These are phyloP conservation scores for Ochropacha duplaris DNA, from an alignment of 2,888 invertebrate genomes.

Conservation along the genomic window DNA sequence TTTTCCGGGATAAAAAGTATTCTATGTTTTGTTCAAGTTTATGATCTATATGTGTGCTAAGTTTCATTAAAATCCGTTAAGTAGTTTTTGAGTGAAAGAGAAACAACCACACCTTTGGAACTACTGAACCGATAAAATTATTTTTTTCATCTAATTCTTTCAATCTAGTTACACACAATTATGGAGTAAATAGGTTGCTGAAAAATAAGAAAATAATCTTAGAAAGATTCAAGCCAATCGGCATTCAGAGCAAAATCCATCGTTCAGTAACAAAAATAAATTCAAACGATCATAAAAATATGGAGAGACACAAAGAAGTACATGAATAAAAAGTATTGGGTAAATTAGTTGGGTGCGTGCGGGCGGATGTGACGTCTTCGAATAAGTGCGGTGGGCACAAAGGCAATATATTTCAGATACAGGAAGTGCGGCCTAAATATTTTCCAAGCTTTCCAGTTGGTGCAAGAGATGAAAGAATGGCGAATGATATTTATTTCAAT, in stretches of 20 bases:
- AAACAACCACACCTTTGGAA: too few relatives aligned
- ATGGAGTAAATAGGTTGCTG: too few relatives aligned
- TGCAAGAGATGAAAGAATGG: slow-evolving; percentile 9
- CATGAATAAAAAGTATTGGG: not conserved
- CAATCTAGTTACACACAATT: too few relatives aligned
- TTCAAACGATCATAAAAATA: not conserved
- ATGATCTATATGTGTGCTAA: too few relatives aligned
- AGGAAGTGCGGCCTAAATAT: slow-evolving; percentile 42
- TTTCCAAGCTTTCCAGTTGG: slow-evolving; percentile 23
- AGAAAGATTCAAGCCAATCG: not conserved
- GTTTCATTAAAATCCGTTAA: too few relatives aligned
- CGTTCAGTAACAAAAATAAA: not conserved
- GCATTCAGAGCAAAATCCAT: not conserved
- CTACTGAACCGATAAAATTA: too few relatives aligned
- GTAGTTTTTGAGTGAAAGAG: too few relatives aligned
- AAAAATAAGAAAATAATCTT: too few relatives aligned
- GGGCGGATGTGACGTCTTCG: slow-evolving; percentile 19
- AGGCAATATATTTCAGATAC: slow-evolving; percentile 34
- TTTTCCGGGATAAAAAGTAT: too few relatives aligned
- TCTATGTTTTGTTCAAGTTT: too few relatives aligned
- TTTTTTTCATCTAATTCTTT: too few relatives aligned
- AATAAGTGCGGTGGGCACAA: slow-evolving; percentile 30
- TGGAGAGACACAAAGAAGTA: not conserved
- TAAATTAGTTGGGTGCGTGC: not conserved
- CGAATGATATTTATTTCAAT: not conserved